Conservation (phyloP, 2,113 vertebrate genomes). For the Toxostoma redivivum region DNA sequence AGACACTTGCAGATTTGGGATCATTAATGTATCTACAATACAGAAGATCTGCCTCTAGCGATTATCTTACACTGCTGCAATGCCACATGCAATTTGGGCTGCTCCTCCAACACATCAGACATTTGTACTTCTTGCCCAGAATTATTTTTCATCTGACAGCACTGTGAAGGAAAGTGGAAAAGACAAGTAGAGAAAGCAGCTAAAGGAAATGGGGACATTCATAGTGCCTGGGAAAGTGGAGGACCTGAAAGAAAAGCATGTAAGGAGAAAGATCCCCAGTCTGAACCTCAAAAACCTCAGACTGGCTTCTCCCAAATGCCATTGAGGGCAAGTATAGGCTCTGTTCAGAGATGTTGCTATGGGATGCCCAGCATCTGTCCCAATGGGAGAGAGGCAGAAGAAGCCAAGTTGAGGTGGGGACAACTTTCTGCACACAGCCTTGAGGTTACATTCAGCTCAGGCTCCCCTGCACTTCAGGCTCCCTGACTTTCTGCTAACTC, state of each 20-base stretch:
- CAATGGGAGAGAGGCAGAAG: neutral
- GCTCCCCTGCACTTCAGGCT: neutral
- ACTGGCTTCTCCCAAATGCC: neutral
- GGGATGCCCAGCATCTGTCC: neutral
- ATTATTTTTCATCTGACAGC: neutral
- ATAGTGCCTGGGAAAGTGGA: neutral
- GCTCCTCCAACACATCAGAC: neutral
- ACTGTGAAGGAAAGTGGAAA: neutral
- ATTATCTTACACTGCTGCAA: neutral
- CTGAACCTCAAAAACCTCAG: neutral
- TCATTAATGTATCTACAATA: neutral
- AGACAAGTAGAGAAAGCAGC: neutral
- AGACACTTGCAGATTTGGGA: slow-evolving; percentile 1
- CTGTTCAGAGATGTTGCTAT: neutral
- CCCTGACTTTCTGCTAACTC: neutral
- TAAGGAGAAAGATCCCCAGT: neutral
- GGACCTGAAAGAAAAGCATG: neutral
- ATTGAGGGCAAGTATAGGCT: neutral
- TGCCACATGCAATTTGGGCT: neutral
- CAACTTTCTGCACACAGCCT: neutral
- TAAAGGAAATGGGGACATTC: neutral
- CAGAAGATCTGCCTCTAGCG: neutral
- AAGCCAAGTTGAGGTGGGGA: neutral
- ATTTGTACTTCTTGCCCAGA: neutral
- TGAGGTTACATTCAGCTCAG: neutral